These are phyloP conservation scores for Oxystoma pomonae DNA, from an alignment of 2,888 invertebrate species.

Conservation along the genomic window DNA sequence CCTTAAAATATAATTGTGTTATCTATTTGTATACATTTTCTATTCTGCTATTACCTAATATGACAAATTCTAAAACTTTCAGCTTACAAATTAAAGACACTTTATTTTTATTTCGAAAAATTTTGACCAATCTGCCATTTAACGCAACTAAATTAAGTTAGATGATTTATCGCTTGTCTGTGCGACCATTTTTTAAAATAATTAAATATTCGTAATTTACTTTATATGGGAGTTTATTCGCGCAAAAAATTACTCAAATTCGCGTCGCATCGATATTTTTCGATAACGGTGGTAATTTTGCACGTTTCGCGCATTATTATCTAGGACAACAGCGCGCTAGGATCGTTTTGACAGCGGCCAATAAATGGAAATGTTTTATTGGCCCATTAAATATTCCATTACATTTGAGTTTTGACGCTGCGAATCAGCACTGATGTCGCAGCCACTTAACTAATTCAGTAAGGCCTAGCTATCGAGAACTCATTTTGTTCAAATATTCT, in stretches of 20 bases:
- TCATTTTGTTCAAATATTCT: no score
- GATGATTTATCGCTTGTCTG: no score
- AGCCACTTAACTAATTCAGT: background rate
- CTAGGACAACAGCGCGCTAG: background rate
- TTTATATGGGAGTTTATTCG: background rate
- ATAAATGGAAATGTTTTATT: constrained; percentile 39
- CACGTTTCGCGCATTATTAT: background rate
- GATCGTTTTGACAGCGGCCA: constrained; percentile 20
- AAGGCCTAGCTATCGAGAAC: background rate
- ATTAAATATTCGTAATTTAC: no score
- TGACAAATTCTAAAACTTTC: no score
- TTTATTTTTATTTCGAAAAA: no score
- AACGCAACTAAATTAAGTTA: no score
- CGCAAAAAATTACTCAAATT: background rate
- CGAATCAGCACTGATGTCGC: constrained; percentile 22
- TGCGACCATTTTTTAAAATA: no score
- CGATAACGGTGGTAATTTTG: background rate
- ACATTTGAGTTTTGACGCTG: constrained; percentile 30
- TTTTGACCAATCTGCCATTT: no score
- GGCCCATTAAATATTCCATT: constrained; percentile 36
- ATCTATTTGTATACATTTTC: no score
- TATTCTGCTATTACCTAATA: no score
- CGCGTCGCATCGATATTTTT: background rate
- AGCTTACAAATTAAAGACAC: no score
- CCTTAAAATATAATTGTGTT: no score